Percentiles rank a stretch among this genome's conserved stretches.
Conservation (phyloP, 2,113 vertebrate species). For the Grantiella picta region DNA sequence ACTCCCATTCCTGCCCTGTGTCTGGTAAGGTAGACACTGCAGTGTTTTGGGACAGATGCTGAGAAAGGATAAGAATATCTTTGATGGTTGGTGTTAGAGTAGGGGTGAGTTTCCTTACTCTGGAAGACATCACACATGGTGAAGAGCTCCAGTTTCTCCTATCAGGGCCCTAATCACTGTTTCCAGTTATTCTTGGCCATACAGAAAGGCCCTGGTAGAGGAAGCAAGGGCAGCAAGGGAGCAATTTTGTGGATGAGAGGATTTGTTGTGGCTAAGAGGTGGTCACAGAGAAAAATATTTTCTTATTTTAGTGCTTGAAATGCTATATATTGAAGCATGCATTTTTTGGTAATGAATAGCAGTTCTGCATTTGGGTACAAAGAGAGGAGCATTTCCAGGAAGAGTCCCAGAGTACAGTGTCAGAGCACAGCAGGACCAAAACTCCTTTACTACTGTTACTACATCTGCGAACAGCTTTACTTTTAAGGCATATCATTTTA, state of each 20-base stretch:
- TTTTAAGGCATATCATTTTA: background rate
- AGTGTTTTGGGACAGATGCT: background rate
- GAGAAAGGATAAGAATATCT: background rate
- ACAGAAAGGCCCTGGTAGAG: background rate
- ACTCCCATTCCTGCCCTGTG: background rate
- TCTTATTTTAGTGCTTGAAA: constrained; percentile 23
- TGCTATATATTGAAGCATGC: background rate
- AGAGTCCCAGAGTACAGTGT: background rate
- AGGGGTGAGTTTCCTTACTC: background rate
- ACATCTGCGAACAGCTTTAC: background rate
- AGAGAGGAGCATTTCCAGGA: background rate
- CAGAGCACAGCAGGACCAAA: background rate
- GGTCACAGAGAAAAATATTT: background rate
- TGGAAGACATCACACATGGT: rapidly evolving
- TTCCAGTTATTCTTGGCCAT: background rate
- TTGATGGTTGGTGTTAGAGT: background rate
- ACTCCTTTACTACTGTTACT: background rate
- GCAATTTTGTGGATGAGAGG: background rate
- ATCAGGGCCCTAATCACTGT: background rate
- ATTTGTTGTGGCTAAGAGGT: constrained; percentile 16
- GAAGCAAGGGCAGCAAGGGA: background rate
- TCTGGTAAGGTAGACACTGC: background rate
- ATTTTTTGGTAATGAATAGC: constrained; percentile 17
- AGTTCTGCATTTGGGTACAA: background rate
- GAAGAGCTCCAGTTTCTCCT: background rate